A percentile compares a stretch with the other conserved stretches of the same genome.
Conservation (phyloP, 2,888 invertebrate genomes). For the Oscheius sp. region DNA sequence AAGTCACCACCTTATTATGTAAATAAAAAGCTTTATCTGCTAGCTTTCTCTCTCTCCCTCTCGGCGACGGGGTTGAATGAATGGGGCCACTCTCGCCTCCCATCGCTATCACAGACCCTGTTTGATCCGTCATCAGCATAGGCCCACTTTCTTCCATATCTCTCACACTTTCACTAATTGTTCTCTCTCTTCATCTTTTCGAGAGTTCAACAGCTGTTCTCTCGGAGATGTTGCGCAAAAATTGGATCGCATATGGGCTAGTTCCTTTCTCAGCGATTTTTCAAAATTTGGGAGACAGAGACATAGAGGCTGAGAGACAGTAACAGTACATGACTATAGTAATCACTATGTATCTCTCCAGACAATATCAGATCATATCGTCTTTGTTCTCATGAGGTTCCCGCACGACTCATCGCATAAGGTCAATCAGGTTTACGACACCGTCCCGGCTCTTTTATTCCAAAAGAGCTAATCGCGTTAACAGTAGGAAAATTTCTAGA, state of each 20-base stretch:
- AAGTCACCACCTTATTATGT: slow-evolving; percentile 1
- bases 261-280: not conserved
- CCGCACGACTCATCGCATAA: too few species aligned
- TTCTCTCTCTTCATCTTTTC: not conserved
- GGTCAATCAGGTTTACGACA: too few species aligned
- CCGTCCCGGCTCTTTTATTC: too few species aligned
- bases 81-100: slow-evolving; percentile 35
- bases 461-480: too few species aligned
- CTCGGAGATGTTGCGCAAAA: not conserved
- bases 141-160: slow-evolving; percentile 13
- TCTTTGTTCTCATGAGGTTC: too few species aligned
- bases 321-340: too few species aligned
- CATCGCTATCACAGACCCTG: slow-evolving; percentile 32
- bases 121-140: slow-evolving; percentile 26
- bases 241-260: not conserved
- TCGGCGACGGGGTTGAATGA: slow-evolving; percentile 10
- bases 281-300: not conserved
- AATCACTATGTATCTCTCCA: too few species aligned
- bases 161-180: not conserved
- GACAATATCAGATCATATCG: too few species aligned
- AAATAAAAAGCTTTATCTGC: slow-evolving; percentile 26
- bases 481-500: too few species aligned
- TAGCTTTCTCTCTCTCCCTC: not conserved
- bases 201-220: not conserved
- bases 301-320: too few species aligned